Conservation (phyloP, 2,797 vertebrate genomes). For the Myripristis murdjan region DNA sequence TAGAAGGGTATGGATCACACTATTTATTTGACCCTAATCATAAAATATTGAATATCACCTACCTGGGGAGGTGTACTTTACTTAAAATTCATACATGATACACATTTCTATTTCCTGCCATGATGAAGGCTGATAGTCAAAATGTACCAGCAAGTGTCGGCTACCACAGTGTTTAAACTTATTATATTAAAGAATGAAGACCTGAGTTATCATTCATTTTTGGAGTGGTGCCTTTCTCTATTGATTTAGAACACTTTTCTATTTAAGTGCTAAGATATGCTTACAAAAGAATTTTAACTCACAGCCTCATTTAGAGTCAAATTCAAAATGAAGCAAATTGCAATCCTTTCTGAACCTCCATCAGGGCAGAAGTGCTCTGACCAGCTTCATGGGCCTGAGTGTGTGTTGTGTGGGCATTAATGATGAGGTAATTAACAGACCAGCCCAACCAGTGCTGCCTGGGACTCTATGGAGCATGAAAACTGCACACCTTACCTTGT, state of each 20-base stretch:
- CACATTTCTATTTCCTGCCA: too few relatives aligned
- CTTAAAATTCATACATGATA: background rate
- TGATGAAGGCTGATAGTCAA: too few relatives aligned
- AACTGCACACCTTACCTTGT: background rate
- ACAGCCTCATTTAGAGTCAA: background rate
- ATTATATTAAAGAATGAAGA: too few relatives aligned
- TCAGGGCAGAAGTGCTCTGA: background rate
- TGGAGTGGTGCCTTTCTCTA: too few relatives aligned
- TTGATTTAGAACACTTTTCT: too few relatives aligned
- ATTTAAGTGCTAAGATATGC: background rate
- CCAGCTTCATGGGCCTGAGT: background rate
- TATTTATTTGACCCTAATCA: background rate
- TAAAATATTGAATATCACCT: background rate
- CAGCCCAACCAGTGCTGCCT: conserved; percentile 15
- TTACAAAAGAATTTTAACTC: background rate
- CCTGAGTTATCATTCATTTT: too few relatives aligned
- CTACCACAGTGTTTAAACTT: too few relatives aligned
- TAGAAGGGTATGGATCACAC: background rate
- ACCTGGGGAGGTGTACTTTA: background rate
- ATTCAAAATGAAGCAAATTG: background rate
- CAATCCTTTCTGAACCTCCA: background rate
- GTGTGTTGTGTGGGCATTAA: background rate
- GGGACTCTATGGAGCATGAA: background rate
- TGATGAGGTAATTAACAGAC: conserved; percentile 19
- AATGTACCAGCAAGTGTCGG: too few relatives aligned